Base-by-base conservation (phyloP, 2,888 invertebrate genomes). In the Timandra comae region DNA sequence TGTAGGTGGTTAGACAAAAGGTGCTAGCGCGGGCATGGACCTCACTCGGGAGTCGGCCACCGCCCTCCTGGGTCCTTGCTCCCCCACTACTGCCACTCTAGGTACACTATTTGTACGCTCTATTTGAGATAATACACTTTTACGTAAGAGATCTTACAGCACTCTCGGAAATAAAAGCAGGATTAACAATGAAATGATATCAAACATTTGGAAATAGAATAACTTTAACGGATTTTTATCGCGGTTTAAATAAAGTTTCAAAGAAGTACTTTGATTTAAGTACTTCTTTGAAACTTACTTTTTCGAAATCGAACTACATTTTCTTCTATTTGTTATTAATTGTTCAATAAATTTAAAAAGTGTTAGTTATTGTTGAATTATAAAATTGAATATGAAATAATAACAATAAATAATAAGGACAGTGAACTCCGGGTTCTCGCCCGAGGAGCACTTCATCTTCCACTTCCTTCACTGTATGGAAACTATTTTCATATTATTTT, bases 1-100 rank as follows among this genome's bases (percentile, higher is more conserved):
- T 45, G 41, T 38, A 49, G 56, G 39, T 47, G 36, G 49, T 37
- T 41, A 63, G 63, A 79, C 76, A 79, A 78, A 74, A 71, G 65
- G 62, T 68, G 62, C 67, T 71, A 61, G 60, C 42, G 50, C 58
- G 75, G 73, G 54, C 75, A 71, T 63, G 63, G 56, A 75, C 74
- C 70, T 50, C 56, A 50, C 46, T 43, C 46, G 41, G 54, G 61
- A 71, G 54, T 52, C 63, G 67, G 69, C 73, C 74, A 65, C 53
- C 47, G 63, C 4, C 77, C 67, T 57, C 66, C 58, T 68, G 72
- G 74, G 70, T 65, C 78, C 66, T 69, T 65, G 52, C 49, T 45
- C 52, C 54, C 45, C 49, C 51, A n/a, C 46, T 6, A 16, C 49
- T 49, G 43, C 46, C 16, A 11, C 25, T 22, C 13, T 5, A 38